Conservation (phyloP, 2,113 vertebrate species). For the Sterrhoptilus dennistouni region DNA sequence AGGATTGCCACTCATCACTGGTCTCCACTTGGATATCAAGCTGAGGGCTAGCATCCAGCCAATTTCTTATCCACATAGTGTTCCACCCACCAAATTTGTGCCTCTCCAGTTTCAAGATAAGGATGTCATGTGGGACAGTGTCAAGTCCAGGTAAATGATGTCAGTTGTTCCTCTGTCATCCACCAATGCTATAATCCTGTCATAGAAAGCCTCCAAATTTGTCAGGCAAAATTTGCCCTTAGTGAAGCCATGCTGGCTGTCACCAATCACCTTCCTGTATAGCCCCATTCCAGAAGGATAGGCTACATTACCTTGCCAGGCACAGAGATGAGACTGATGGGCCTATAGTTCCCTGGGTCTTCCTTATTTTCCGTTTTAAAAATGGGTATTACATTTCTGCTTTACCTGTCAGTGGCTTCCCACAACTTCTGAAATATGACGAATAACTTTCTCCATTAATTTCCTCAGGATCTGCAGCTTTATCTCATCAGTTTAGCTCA, state of each 20-base stretch:
- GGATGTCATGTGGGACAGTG: fast-evolving
- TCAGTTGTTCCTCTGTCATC: neutral
- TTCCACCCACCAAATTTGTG: neutral
- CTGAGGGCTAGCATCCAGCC: neutral
- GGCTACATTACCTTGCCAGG: neutral
- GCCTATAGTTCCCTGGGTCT: neutral
- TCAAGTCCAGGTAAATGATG: neutral
- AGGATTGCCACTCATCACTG: fast-evolving
- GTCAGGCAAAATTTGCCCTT: neutral
- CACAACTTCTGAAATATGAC: neutral
- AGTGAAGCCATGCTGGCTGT: neutral
- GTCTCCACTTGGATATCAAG: neutral
- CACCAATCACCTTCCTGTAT: neutral
- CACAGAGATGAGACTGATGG: neutral
- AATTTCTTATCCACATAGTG: neutral
- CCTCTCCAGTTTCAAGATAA: neutral
- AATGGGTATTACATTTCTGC: neutral
- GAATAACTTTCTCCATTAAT: neutral
- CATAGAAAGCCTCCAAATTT: neutral
- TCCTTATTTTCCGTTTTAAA: neutral
- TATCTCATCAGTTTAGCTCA: neutral
- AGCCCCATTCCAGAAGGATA: neutral
- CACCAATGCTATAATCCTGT: neutral
- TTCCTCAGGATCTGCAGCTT: neutral
- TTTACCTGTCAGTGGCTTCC: neutral